These are phyloP conservation scores for Phoenoteleia sp. DNA, from an alignment of 2,888 invertebrate genomes.

Conservation along the genomic window DNA sequence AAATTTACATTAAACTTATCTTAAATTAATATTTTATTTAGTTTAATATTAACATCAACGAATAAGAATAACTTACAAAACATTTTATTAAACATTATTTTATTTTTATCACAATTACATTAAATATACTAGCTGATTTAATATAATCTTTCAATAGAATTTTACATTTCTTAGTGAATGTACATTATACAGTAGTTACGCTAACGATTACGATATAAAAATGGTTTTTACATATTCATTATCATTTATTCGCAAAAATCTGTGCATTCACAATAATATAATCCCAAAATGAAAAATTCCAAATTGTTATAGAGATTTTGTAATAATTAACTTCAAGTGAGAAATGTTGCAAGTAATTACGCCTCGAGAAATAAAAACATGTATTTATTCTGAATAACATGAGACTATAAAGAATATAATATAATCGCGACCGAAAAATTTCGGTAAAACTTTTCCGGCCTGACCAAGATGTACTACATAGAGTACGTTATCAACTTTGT, in stretches of 20 bases:
- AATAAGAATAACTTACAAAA: background rate
- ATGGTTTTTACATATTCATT: conserved; percentile 25
- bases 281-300: background rate
- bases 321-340: conserved; percentile 26
- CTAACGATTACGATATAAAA: conserved; percentile 25
- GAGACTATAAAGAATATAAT: conserved; percentile 84
- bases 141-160: conserved; percentile 32
- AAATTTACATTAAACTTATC: background rate
- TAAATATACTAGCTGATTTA: conserved; percentile 29
- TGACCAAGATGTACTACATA: conserved; percentile 37
- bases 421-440: conserved; percentile 78
- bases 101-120: conserved; percentile 52
- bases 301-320: conserved; percentile 23
- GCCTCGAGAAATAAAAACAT: conserved; percentile 83
- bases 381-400: conserved; percentile 84
- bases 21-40: too few relatives aligned
- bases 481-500: background rate
- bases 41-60: too few relatives aligned
- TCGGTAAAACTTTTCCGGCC: conserved; percentile 78
- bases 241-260: conserved; percentile 1
- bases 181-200: conserved; percentile 11
- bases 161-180: conserved; percentile 23
- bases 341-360: conserved; percentile 78
- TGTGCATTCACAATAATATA: conserved; percentile 30
- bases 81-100: conserved; percentile 37